These are phyloP conservation scores for Microctonus brassicae DNA, from an alignment of 2,888 invertebrate species.

Conservation along the genomic window DNA sequence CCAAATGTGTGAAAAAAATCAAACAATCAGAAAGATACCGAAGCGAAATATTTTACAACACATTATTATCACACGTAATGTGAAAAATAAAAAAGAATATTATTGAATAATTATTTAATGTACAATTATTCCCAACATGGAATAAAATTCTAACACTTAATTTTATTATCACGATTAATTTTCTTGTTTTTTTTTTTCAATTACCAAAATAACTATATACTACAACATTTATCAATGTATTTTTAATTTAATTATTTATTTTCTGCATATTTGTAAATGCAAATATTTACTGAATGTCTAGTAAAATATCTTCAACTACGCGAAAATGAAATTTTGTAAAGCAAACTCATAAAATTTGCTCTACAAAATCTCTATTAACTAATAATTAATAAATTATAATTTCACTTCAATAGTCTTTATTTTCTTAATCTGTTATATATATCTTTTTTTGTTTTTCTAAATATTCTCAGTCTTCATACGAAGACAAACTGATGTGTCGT, in stretches of 20 bases:
- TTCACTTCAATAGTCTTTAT: neutral
- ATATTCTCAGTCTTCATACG: slow-evolving; percentile 7
- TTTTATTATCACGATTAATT: neutral
- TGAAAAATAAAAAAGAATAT: neutral
- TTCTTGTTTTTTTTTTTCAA: neutral
- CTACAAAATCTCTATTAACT: neutral
- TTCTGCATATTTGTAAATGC: neutral
- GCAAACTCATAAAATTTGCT: neutral
- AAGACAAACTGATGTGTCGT: slow-evolving; percentile 30
- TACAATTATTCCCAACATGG: neutral
- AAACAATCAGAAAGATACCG: neutral
- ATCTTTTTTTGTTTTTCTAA: slow-evolving; percentile 4
- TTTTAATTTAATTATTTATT: neutral
- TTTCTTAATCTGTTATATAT: neutral
- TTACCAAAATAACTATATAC: no score
- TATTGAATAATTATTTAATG: neutral
- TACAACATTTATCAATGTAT: no score
- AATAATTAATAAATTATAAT: neutral
- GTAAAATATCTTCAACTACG: neutral
- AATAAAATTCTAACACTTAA: neutral
- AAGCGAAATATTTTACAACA: neutral
- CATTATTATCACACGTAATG: neutral
- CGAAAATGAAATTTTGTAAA: neutral
- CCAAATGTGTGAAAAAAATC: neutral
- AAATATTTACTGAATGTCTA: neutral